phyloP scores from a whole-genome alignment of 2,888 invertebrate species.

The Troglohyphantes excavatus region DNA sequence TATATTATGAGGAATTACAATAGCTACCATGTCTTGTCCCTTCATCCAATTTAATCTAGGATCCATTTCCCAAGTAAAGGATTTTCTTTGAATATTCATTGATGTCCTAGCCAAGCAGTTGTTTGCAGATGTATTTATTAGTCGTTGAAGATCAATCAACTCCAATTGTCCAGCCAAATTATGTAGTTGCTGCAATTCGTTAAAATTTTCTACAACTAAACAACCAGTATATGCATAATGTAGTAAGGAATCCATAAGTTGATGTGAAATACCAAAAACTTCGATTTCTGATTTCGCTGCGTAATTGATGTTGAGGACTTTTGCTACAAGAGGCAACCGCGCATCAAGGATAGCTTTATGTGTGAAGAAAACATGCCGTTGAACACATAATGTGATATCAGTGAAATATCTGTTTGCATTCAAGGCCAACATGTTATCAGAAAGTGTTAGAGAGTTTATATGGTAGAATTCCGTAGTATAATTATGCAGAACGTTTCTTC shows the following conservation, averaged over 20 bases:
- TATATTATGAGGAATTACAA: neutral
- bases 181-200: neutral
- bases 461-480: neutral
- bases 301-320: neutral
- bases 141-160: neutral
- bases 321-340: neutral
- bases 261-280: neutral
- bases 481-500: neutral
- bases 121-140: neutral
- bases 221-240: neutral
- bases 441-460: neutral
- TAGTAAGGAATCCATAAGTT: neutral
- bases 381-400: neutral
- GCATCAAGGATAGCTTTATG: neutral
- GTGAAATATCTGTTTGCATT: neutral
- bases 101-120: neutral
- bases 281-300: neutral
- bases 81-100: neutral
- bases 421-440: neutral
- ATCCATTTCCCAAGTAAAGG: neutral
- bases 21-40: neutral
- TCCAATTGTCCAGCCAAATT: neutral
- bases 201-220: neutral
- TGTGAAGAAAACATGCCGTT: neutral
- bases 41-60: neutral